Base-by-base conservation (phyloP, 1,140 invertebrate species). In the Drosophila setifemur region DNA sequence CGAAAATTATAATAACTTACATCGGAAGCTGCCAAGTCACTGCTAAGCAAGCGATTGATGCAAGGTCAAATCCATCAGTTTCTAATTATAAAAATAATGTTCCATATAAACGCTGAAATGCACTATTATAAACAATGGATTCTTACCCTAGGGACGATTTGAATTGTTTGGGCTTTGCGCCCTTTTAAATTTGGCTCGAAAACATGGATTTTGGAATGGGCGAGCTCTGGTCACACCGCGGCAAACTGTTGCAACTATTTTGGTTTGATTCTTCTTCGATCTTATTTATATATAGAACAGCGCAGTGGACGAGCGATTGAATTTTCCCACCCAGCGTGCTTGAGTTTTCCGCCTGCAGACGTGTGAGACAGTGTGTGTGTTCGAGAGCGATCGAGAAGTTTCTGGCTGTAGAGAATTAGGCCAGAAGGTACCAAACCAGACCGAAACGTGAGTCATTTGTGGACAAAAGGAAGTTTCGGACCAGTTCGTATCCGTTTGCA, bases 341-440 rank as follows among this genome's bases (percentile, higher is more conserved):
- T 73, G 45, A 67, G 74, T 85, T 85, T 79, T 54, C 61, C 54
- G 42, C 50, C 43, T 61, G 45, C n/a, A n/a, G 35, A 31, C 16
- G 28, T 68, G n/a, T n/a, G n/a, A n/a, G n/a, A n/a, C 14, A 23
- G 48, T 37, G 28, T 58, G 44, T 42, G 47, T 67, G 53, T 63
- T 55, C 64, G 33, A 57, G 43, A 54, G 21, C 37, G 61, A 75
- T 86, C 81, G 81, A 86, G 81, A 86, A 86, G 81, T 86, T 86
- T 86, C 81, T 79, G 60, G 28, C 19, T 25, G 28, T 37, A 29
- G 33, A 43, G 75, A 79, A 61, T 68, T 44, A 50, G 70, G 73
- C 73, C 79, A 78, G 55, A 73, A 72, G 71, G 73, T 63, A 57
- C 31, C 52, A 72, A 47, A 77, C 43, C 19, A 37, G 29, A 5